Conservation (phyloP, 2,888 invertebrate genomes). For the Rhopalosiphum nymphaeae region DNA sequence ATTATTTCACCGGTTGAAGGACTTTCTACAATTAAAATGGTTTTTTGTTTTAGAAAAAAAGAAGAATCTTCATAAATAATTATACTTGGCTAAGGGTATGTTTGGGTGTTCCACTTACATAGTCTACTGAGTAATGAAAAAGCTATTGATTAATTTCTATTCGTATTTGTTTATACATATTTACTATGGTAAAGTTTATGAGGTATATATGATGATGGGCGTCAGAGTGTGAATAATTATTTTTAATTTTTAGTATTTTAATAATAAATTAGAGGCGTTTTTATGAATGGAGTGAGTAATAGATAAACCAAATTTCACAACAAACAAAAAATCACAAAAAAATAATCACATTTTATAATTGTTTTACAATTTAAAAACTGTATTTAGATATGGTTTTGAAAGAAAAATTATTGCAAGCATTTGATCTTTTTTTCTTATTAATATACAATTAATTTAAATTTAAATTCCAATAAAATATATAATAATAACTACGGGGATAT, state of each 20-base stretch:
- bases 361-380: neutral
- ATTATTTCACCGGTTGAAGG: neutral
- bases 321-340: neutral
- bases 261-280: neutral
- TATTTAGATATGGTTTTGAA: neutral
- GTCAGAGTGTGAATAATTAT: neutral
- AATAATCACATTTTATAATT: neutral
- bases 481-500: neutral
- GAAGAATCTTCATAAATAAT: neutral
- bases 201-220: neutral
- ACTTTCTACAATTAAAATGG: neutral
- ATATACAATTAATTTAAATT: neutral
- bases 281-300: neutral
- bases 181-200: neutral
- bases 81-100: neutral
- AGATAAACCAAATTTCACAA: neutral
- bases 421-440: neutral
- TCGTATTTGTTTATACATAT: neutral
- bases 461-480: neutral
- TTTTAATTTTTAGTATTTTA: neutral
- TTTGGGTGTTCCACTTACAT: neutral
- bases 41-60: neutral
- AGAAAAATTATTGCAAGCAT: neutral
- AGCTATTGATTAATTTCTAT: neutral
- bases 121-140: neutral